Evolutionary conservation across 2,888 invertebrate genomes (phyloP), one percentile per base, ranked within the genome.

Genomic region (Ochropacha duplaris): DNA sequence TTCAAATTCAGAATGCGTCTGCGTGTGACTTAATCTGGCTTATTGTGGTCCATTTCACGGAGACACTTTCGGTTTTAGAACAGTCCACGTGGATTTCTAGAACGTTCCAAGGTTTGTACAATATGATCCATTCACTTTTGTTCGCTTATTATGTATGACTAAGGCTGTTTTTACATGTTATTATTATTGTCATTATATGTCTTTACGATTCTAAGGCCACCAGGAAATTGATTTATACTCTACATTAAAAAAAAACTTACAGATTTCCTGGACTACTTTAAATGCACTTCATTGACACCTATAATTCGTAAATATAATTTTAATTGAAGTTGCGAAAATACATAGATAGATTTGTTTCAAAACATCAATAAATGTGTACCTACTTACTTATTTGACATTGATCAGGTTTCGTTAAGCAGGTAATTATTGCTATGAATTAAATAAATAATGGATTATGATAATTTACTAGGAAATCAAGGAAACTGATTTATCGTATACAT

Each of bases 61-160:
- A 28, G 57, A 52, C 60, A 69, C 65, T 69, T 66, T 69, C 66
- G 54, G 58, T 61, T 64, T 59, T 60, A 50, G 54, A 59, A 39
- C 16, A 39, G 14, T 44, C 44, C 44, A 55, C 59, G 51, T 36
- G 36, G 52, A 44, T 36, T 61, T 72, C 73, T 68, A 67, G 73
- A 73, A 62, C 61, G 26, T 54, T 61, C 62, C 64, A 69, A 63
- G 63, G 63, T 57, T 54, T 50, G 49, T 49, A 44, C 51, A 22
- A 58, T 12, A 34, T 49, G 31, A 26, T 28, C 34, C 65, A 39
- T 58, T 63, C 63, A 63, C 65, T 65, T 62, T 59, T 57, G 57
- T 57, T 26, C 57, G 36, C 55, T 55, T 9, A 44, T 44, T 19
- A 9, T 44, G 49, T 57, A 51, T 54, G 44, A 44, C 44, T 59